These are phyloP conservation scores for Coenobita brevimanus DNA, from an alignment of 1,140 invertebrate species.

Conservation along the genomic window DNA sequence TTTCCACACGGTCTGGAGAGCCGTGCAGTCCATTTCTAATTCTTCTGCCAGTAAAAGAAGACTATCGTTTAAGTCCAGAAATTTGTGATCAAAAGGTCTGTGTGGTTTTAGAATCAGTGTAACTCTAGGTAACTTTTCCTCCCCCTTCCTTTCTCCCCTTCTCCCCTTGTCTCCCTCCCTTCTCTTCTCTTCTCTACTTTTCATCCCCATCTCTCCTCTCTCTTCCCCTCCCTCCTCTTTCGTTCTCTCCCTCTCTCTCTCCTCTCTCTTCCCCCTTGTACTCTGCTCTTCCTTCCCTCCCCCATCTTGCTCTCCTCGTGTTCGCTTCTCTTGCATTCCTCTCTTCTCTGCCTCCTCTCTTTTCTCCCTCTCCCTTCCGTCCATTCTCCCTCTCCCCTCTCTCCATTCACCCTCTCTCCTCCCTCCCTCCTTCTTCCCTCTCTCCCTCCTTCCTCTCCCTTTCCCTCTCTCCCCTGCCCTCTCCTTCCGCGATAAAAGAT, in stretches of 20 bases:
- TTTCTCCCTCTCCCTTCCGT: background rate
- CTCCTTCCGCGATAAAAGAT: background rate
- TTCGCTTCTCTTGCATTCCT: too few species aligned
- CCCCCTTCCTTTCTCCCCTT: constrained; percentile 6
- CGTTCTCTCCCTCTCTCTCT: background rate
- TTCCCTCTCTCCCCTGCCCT: constrained; percentile 19
- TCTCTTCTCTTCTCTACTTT: background rate
- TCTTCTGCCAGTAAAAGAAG: too few species aligned
- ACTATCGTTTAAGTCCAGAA: too few species aligned
- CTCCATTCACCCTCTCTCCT: background rate
- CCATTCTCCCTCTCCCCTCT: background rate
- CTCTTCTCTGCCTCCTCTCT: background rate
- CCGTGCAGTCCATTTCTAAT: too few species aligned
- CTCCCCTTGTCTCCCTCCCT: background rate
- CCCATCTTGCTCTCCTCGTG: background rate
- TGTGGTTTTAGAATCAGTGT: too few species aligned
- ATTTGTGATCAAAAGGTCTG: too few species aligned
- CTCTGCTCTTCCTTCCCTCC: background rate
- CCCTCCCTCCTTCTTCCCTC: background rate
- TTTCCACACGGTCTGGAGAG: too few species aligned
- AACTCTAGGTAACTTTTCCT: too few species aligned
- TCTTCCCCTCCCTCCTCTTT: background rate
- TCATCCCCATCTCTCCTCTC: background rate
- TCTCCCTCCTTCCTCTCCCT: background rate
- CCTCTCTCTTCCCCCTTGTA: background rate